Evolutionary conservation across 2,113 vertebrate genomes (phyloP).

Genomic region (Tachuris rubrigastra): DNA sequence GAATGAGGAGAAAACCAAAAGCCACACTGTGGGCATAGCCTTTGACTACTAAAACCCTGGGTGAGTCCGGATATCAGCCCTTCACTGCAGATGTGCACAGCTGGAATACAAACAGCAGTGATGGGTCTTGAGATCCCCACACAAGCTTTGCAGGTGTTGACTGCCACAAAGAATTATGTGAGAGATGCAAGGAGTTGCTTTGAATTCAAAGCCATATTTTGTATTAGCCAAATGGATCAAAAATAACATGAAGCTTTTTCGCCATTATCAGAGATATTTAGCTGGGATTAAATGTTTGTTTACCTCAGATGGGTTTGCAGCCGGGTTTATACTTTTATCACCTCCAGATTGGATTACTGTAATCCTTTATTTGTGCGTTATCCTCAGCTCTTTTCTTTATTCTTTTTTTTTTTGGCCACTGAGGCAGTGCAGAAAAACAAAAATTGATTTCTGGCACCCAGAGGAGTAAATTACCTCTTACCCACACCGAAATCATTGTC

Average conservation of each 20-base stretch:
- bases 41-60: neutral
- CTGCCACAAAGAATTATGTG: neutral
- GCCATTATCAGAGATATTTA: conserved; percentile 57
- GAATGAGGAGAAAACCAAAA: neutral
- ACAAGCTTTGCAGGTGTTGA: neutral
- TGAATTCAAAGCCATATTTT: conserved; percentile 5
- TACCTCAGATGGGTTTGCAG: conserved; percentile 41
- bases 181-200: neutral
- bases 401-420: neutral
- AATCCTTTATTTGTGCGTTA: conserved; percentile 49
- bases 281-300: conserved; percentile 55
- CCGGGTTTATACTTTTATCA: conserved; percentile 35
- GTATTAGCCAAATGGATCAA: conserved; percentile 20
- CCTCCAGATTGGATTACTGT: conserved; percentile 60
- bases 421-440: conserved; percentile 24
- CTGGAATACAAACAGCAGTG: neutral
- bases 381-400: neutral
- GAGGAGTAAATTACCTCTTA: conserved; percentile 55
- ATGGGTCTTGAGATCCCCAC: neutral
- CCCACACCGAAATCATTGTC: conserved; percentile 44
- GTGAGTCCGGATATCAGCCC: neutral
- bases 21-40: neutral
- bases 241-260: neutral
- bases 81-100: neutral
- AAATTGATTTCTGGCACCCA: conserved; percentile 46